phyloP scores from a whole-genome alignment of 2,797 vertebrate species.

The Somateria mollissima region DNA sequence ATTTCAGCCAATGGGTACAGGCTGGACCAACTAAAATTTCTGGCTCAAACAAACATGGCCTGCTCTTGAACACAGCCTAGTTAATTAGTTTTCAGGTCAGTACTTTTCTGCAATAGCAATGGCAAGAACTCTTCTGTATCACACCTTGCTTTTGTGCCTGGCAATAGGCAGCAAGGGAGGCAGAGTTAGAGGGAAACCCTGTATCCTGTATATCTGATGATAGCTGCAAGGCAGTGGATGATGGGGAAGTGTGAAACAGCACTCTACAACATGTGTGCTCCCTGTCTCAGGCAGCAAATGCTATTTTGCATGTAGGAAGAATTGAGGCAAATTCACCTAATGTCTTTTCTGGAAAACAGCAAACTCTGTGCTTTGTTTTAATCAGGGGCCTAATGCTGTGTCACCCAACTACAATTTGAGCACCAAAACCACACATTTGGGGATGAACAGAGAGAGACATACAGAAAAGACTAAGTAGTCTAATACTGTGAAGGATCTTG shows the following conservation, averaged over 20 bases:
- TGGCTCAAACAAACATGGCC: not conserved
- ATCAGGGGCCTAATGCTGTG: not conserved
- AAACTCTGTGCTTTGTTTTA: not conserved
- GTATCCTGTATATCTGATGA: fast-evolving
- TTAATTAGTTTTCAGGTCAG: not conserved
- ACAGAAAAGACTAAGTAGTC: not conserved
- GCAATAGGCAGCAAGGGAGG: not conserved
- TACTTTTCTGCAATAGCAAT: not conserved
- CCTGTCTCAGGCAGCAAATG: not conserved
- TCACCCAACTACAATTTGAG: not conserved
- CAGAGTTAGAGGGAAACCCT: not conserved
- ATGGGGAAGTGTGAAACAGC: not conserved
- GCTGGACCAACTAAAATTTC: not conserved
- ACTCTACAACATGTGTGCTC: fast-evolving
- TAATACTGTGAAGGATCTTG: not conserved
- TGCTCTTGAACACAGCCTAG: not conserved
- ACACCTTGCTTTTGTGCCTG: not conserved
- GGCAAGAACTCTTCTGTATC: not conserved
- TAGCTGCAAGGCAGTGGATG: not conserved
- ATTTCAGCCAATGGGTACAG: not conserved
- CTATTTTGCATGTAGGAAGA: not conserved
- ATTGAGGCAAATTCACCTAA: not conserved
- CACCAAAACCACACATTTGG: not conserved
- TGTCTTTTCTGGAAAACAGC: not conserved
- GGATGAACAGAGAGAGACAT: fast-evolving